Base-by-base conservation (phyloP, 1,140 invertebrate genomes). In the Tetranychus cinnabarinus region DNA sequence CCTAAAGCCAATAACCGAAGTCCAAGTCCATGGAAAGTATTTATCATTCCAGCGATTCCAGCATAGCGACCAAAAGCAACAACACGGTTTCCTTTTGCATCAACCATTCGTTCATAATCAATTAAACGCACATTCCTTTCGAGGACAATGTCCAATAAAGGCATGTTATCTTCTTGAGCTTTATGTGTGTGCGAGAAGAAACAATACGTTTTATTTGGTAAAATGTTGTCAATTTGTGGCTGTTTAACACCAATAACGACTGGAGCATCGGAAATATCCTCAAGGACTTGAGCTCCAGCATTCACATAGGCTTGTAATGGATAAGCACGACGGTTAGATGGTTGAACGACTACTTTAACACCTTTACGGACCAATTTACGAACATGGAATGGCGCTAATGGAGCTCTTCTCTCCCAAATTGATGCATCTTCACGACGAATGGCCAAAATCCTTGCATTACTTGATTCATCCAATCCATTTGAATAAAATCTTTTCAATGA, bases 141-240 rank as follows among this genome's bases (percentile, higher is more conserved):
- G 33, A 98, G 71, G 66, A 97, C 84, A 4, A 91, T 88, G 75
- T 99, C 96, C 58, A 99, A 72, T 52, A 99, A 77, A 0, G 88
- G 81, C 95, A 99, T 98, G 70, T 99, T 99, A 13, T 82, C 84
- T 70, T 96, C 88, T 72, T 99, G 95, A 0, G 92, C 96, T 73
- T 99, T 99, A 64, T 98, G 98, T 0, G 93, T 98, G 70, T 99
- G 96, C 1, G 93, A 98, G 71, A 98, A 99, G 71, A 97, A 89
- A 65, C 89, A 96, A 68, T 97, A 98, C 0, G 93, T 97, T 72
- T 95, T 96, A 66, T 95, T 84, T 0, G 91, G 88, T 60, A 97
- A 82, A 0, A 99, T 73, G 0, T 83, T 77, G 71, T 98, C 96
- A 10, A 96, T 80, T 0, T 95, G 93, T 1, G 93, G 88, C 76